Evolutionary conservation across 2,113 vertebrate species (phyloP), one percentile per base, ranked within the genome.

Genomic region (Buteo buteo): DNA sequence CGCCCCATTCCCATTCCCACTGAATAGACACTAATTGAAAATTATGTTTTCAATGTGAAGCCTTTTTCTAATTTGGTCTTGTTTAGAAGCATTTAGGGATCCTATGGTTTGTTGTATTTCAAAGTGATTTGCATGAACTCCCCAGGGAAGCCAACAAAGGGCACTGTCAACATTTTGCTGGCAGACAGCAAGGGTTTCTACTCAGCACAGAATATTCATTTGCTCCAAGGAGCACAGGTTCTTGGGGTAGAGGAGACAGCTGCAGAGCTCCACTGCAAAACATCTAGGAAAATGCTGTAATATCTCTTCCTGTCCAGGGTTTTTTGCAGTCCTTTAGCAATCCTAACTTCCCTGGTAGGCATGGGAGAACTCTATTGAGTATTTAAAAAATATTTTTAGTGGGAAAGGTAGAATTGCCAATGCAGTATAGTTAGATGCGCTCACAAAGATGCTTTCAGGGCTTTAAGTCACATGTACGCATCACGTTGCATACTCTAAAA

Each of bases 11-110:
- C 64, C n/a, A 80, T 96, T 97, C 96, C 93, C 90, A 89, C 83
- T 97, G 97, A 98, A 98, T 95, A 96, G 96, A 86, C 73, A 71
- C 92, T 98, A 98, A 98, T 98, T 98, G 97, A 98, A 98, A 98
- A 98, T 98, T 97, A 97, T 96, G 97, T 97, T 98, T 98, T 97
- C 96, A 95, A 76, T 95, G 86, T 96, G 95, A 97, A 98, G 80
- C 47, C 93, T 97, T 97, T 98, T 98, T 96, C 95, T 98, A 97
- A 98, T 98, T 97, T 93, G 40, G 40, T 95, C 95, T 97, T 97
- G 95, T 97, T 98, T 96, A 96, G 96, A 96, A 95, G 97, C 90
- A 96, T 95, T 98, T 95, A 96, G 79, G 88, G 94, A 93, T 93
- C 95, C 88, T 71, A 92, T 82, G 94, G 86, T 94, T 85, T 95